phyloP scores from a whole-genome alignment of 1,140 invertebrate species.

The Ptiloglossa arizonensis region DNA sequence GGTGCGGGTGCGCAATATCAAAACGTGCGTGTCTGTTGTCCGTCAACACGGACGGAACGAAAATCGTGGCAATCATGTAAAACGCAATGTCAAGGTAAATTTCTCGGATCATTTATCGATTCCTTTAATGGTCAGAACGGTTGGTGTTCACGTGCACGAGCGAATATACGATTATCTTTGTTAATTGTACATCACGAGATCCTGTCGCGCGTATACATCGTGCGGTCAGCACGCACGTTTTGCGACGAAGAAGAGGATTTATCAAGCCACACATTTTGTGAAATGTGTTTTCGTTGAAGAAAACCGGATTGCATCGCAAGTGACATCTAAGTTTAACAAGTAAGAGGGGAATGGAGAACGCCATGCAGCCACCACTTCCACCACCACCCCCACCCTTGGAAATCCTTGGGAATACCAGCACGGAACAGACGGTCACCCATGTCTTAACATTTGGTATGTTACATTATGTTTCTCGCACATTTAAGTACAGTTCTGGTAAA shows the following conservation, averaged over 20 bases:
- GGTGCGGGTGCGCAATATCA: slow-evolving; percentile 37
- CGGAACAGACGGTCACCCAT: slow-evolving; percentile 82
- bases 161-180: neutral
- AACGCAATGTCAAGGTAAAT: slow-evolving; percentile 11
- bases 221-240: neutral
- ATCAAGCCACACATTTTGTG: slow-evolving; percentile 13
- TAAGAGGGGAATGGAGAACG: slow-evolving; percentile 65
- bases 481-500: neutral
- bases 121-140: neutral
- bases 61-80: slow-evolving; percentile 47
- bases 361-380: slow-evolving; percentile 69
- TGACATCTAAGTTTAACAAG: slow-evolving; percentile 18
- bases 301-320: neutral
- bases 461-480: neutral
- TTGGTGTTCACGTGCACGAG: neutral
- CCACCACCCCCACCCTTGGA: slow-evolving; percentile 56
- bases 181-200: neutral
- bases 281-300: slow-evolving; percentile 38
- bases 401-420: slow-evolving; percentile 74
- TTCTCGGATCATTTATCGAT: neutral
- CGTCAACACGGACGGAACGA: slow-evolving; percentile 47
- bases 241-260: neutral
- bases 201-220: neutral
- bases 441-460: slow-evolving; percentile 84
- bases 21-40: slow-evolving; percentile 59